A percentile compares a stretch with the other conserved stretches of the same genome.
Conservation (phyloP, 1,140 invertebrate species). For the Hesperophylax magnus region DNA sequence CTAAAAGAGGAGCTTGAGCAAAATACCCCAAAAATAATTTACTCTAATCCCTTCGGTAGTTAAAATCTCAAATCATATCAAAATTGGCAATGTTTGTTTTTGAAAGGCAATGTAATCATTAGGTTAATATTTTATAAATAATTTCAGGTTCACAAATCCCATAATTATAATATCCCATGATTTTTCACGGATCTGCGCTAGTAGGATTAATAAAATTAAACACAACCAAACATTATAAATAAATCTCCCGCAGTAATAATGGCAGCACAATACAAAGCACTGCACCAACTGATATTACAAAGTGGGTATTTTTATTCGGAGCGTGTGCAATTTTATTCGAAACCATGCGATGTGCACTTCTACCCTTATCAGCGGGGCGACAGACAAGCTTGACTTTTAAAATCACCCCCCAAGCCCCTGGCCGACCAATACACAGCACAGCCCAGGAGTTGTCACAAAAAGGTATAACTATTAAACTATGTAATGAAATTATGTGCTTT, state of each 20-base stretch:
- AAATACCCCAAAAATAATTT: too few relatives aligned
- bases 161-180: too few relatives aligned
- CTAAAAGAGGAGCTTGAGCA: too few relatives aligned
- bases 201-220: too few relatives aligned
- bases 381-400: slow-evolving; percentile 26
- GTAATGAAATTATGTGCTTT: not conserved
- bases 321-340: slow-evolving; percentile 13
- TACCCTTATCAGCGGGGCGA: not conserved
- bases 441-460: not conserved
- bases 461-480: not conserved
- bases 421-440: not conserved
- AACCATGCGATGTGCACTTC: not conserved
- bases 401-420: slow-evolving; percentile 11
- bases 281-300: not conserved
- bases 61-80: too few relatives aligned
- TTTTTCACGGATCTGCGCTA: too few relatives aligned
- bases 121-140: too few relatives aligned
- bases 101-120: too few relatives aligned
- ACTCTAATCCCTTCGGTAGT: too few relatives aligned
- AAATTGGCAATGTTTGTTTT: too few relatives aligned
- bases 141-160: too few relatives aligned
- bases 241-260: not conserved
- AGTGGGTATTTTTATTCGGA: not conserved
- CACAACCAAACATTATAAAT: too few relatives aligned
- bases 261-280: not conserved